Conservation (phyloP, 2,113 vertebrate genomes). For the Melanostigma gelatinosum region DNA sequence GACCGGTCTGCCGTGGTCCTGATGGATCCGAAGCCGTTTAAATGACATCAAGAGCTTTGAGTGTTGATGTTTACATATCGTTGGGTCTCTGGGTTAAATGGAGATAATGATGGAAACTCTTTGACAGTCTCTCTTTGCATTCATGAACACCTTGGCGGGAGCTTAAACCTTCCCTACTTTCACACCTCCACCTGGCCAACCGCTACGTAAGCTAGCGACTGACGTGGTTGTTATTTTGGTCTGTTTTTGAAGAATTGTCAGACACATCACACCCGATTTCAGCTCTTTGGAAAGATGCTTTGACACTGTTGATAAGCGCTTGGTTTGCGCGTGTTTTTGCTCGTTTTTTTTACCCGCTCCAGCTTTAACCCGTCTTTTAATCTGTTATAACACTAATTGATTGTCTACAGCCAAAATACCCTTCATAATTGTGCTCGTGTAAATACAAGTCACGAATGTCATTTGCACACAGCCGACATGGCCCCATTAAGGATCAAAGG, state of each 20-base stretch:
- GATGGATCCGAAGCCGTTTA: not conserved
- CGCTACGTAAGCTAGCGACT: not conserved
- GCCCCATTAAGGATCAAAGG: slow-evolving; percentile 78
- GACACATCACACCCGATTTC: not conserved
- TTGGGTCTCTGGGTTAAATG: no score
- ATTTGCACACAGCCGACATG: slow-evolving; percentile 67
- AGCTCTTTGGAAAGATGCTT: not conserved
- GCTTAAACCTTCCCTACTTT: not conserved
- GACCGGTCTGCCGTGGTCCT: not conserved
- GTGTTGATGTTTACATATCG: no score
- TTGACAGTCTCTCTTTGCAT: not conserved
- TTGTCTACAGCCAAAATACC: slow-evolving; percentile 73
- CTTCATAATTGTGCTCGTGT: slow-evolving; percentile 74
- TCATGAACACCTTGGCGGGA: no score
- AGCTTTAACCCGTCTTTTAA: slow-evolving; percentile 60
- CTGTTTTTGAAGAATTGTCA: not conserved
- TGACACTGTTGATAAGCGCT: not conserved
- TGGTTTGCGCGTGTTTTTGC: slow-evolving; percentile 11
- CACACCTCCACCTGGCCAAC: not conserved
- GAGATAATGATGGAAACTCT: not conserved
- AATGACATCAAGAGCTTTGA: no score
- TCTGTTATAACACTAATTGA: slow-evolving; percentile 75
- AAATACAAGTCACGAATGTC: slow-evolving; percentile 73
- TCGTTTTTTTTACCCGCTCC: slow-evolving; percentile 44
- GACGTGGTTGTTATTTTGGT: not conserved